Conservation (phyloP, 2,797 vertebrate genomes). For the Sparus aurata region DNA sequence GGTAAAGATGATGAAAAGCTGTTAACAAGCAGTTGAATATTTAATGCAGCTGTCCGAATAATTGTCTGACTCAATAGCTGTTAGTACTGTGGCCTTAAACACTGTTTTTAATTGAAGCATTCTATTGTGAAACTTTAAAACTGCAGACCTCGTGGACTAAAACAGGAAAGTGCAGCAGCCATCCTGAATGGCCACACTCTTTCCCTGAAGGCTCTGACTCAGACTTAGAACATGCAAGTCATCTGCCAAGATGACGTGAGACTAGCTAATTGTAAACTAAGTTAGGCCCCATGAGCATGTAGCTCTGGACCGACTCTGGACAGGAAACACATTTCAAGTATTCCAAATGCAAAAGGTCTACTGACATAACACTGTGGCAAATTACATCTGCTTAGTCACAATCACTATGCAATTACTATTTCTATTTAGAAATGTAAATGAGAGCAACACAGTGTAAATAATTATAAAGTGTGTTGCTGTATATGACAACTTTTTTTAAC, state of each 20-base stretch:
- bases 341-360: neutral
- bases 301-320: conserved; percentile 16
- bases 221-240: conserved; percentile 40
- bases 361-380: neutral
- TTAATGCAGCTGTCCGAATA: conserved; percentile 16
- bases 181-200: conserved; percentile 25
- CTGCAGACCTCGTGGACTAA: neutral
- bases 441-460: neutral
- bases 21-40: neutral
- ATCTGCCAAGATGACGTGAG: conserved; percentile 40
- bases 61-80: neutral
- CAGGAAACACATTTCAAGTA: neutral
- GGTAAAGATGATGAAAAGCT: conserved; percentile 1
- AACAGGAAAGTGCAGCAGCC: conserved; percentile 10
- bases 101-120: neutral
- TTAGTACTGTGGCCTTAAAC: neutral
- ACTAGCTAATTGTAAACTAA: conserved; percentile 32
- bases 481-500: neutral
- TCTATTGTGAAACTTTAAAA: neutral
- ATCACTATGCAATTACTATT: neutral
- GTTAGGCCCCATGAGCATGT: conserved; percentile 17
- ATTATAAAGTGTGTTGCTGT: neutral
- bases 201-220: conserved; percentile 54
- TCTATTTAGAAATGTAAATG: neutral
- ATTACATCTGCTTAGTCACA: neutral